Base-by-base conservation (phyloP, 1,140 invertebrate genomes). In the Bombus superbus region DNA sequence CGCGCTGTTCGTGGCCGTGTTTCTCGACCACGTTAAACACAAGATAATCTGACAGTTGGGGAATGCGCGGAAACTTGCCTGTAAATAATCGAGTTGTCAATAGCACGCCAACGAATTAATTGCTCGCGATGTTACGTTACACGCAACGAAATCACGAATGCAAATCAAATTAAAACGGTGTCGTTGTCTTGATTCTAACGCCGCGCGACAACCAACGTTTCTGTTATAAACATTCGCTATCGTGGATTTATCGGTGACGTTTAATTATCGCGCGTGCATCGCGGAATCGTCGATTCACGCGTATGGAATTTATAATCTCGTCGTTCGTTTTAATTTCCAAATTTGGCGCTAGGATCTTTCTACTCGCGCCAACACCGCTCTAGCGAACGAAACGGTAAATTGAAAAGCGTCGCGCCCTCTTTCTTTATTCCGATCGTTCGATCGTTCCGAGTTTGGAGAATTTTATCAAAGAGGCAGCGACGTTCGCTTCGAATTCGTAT, bases 1-100 rank as follows among this genome's bases (percentile, higher is more conserved):
- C 57, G 76, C 57, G 83, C 68, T 79, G 76, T 85, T 64, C 73
- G 83, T 69, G 83, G 77, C 57, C 10, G 35, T 66, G 77, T 73
- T 74, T 15, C 77, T 66, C 83, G 57, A 32, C 77, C 83, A 57
- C 83, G 83, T 73, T 80, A 2, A 73, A 80, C 83, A 35, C 83
- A 81, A 84, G 83, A 85, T 85, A 85, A 80, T 80, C 76, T 32
- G 68, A 85, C 77, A 73, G 69, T 66, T 28, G 2, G 11, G 44
- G 32, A 35, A 76, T 28, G 68, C 47, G n/a, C 62, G 40, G 57
- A 66, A 32, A 53, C 76, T 85, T 80, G 47, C 57, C 69, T 38
- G 83, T 81, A 85, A 85, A 85, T 81, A 85, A 81, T 85, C 57
- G 69, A 53, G 69, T 81, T 85, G 77, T 44, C 83, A 66, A 81